Percentiles rank a stretch among this genome's conserved stretches.
phyloP scores from a whole-genome alignment of 2,113 vertebrate genomes.

The Epinephelus fuscoguttatus region DNA sequence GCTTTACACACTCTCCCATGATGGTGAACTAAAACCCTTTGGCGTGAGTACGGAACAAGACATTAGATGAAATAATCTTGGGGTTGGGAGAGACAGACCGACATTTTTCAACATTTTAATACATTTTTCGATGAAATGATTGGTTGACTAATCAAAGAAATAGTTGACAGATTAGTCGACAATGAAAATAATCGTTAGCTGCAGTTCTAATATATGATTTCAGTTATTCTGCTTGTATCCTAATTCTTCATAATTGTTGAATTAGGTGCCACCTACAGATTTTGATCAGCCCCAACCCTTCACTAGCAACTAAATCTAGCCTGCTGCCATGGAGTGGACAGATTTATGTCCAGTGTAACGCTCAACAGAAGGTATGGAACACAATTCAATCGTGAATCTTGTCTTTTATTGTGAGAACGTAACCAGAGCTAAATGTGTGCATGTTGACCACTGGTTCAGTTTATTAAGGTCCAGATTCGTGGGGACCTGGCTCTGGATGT shows the following conservation, averaged over 20 bases:
- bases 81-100: too few species aligned
- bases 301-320: slow-evolving; percentile 86
- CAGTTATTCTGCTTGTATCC: neutral
- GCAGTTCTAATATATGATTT: neutral
- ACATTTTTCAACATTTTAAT: too few species aligned
- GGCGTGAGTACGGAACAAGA: too few species aligned
- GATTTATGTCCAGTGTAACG: slow-evolving; percentile 90
- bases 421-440: neutral
- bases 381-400: neutral
- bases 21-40: too few species aligned
- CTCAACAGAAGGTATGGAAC: slow-evolving; percentile 89
- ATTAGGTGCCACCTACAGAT: slow-evolving; percentile 89
- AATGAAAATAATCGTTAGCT: too few species aligned
- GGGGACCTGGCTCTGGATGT: slow-evolving; percentile 79
- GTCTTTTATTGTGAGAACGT: neutral
- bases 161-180: too few species aligned
- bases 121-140: too few species aligned
- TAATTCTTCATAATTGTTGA: slow-evolving; percentile 9
- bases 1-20: too few species aligned
- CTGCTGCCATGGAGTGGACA: slow-evolving; percentile 94
- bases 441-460: slow-evolving; percentile 71
- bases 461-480: slow-evolving; percentile 91
- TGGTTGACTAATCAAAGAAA: too few species aligned
- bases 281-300: slow-evolving; percentile 94
- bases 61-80: too few species aligned